Evolutionary conservation across 2,888 invertebrate genomes (phyloP), one percentile per base, ranked within the genome.

Genomic region (Xanthorhoe spadicearia): DNA sequence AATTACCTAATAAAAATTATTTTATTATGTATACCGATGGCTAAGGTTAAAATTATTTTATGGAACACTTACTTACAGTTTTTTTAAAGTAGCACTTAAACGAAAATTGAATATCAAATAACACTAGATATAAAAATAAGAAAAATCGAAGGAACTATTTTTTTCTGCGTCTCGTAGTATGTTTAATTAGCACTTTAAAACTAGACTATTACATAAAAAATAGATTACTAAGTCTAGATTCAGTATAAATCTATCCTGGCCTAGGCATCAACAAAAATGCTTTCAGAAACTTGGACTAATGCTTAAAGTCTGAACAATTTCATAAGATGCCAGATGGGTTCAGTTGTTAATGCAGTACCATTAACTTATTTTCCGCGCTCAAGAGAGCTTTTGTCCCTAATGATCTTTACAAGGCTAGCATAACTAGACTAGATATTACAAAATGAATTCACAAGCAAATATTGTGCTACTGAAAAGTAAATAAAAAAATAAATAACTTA

Each of bases 281-380:
- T 63, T 56, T 60, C 9, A 56, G 23, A 18, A 59, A 55, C 62
- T 62, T 62, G 32, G 13, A 58, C 15, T 48, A 18, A 60, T 67
- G 28, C 38, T 66, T 48, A 38, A 58, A 63, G 46, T 51, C 23
- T 46, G 46, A 43, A 9, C 43, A 43, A 48, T 55, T 52, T 23
- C 23, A 60, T 6, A 23, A 46, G 17, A 46, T 8, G 19, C 50
- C 19, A 58, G 63, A 53, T 19, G 55, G 50, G 58, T 50, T 50
- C 50, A 56, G 55, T 54, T 50, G 38, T 60, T 57, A 66, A 59
- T 59, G 58, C 58, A 58, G 19, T 18, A 19, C 58, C 32, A 54
- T 61, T 54, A 58, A 28, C 43, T 61, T 50, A 58, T 66, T 53
- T 19, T 43, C 10, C 10, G 28, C 54, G 63, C 38, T 3, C 48